Conservation (phyloP, 2,113 vertebrate genomes). For the Microcebus tavaratra region DNA sequence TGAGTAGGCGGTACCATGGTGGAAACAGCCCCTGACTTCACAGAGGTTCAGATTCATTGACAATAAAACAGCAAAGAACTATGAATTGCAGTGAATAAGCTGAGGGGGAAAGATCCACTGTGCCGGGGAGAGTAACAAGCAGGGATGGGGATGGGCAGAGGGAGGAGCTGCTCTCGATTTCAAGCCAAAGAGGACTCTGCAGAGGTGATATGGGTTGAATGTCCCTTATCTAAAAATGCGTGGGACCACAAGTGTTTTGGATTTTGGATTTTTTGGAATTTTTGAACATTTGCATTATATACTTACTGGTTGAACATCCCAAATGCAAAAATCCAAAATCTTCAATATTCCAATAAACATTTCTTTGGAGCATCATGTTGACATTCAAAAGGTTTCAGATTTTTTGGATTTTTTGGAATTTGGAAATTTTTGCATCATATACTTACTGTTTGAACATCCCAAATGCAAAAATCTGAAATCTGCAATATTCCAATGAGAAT, state of each 20-base stretch:
- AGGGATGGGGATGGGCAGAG: background rate
- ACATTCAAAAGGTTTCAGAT: background rate
- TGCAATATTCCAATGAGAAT: background rate
- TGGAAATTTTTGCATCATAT: background rate
- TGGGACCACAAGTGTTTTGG: background rate
- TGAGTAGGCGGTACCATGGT: background rate
- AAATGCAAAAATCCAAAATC: background rate
- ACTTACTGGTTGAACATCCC: background rate
- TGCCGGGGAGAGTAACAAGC: background rate
- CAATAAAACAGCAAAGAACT: background rate
- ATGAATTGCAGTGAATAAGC: background rate
- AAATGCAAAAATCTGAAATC: background rate
- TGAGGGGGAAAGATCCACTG: background rate
- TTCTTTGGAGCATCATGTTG: background rate
- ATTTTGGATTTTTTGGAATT: background rate
- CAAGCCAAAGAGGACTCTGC: background rate
- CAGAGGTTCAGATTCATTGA: background rate
- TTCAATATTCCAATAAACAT: background rate
- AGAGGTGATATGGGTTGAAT: background rate
- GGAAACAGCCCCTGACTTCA: background rate
- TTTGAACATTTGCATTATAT: background rate
- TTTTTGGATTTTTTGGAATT: background rate
- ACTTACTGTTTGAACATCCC: background rate
- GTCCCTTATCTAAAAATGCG: background rate
- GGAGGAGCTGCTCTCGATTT: background rate